Base-by-base conservation (phyloP, 1,140 invertebrate species). In the Mamestra configurata region DNA sequence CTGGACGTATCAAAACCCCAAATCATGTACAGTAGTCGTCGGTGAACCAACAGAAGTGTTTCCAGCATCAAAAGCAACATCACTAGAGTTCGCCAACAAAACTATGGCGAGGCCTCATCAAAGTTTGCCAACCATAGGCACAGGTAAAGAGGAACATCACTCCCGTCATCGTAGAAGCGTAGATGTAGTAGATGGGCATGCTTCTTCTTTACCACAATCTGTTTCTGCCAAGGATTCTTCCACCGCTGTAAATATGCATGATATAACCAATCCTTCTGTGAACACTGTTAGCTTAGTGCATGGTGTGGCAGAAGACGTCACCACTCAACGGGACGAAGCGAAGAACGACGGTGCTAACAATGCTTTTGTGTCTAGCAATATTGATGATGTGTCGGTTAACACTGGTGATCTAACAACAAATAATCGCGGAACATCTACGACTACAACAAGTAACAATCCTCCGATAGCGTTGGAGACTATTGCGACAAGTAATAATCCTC, bases 1-100 rank as follows among this genome's bases (percentile, higher is more conserved):
- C 91, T 98, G 97, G 96, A 97, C 97, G 88, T 97, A 98, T 93
- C 97, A 97, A 90, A 97, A 96, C 76, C 96, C 97, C 61, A 97
- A 97, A 88, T 96, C 97, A 40, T 98, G 98, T 95, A 97, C 97
- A 83, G 97, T 98, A 75, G 95, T 98, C 86, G 97, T 98, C 71
- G 97, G 97, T 84, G 97, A 97, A 84, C 96, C 96, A 80, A 94
- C 95, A 13, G 97, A 97, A 90, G 95, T 96, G 72, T 96, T 96
- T 82, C 95, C 96, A 61, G 94, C 95, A 79, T 96, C 97, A 49
- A 97, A 97, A 93, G 91, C 96, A 75, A 95, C 96, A 81, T 96
- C 96, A 68, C 94, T 96, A 40, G 96, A 96, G 84, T 92, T 91
- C 68, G 96, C 95, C 72, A 97, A 97, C 89, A 96, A 96, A 88